Percentiles rank a stretch among this genome's conserved stretches.
Conservation (phyloP, 2,113 vertebrate species). For the Baryphthengus martii region DNA sequence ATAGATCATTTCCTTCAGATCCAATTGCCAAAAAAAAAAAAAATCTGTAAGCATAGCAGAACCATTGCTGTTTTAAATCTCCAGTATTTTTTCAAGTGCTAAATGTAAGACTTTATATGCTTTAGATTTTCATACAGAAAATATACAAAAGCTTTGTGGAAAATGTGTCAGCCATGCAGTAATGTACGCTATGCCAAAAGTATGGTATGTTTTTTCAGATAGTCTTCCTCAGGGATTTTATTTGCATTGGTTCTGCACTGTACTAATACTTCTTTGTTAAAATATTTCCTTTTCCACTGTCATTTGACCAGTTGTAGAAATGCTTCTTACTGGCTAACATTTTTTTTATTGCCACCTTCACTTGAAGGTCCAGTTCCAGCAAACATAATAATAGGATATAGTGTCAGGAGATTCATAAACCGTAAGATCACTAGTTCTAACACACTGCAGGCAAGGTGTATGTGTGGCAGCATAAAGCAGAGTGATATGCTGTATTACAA, state of each 20-base stretch:
- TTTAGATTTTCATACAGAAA: constrained; percentile 52
- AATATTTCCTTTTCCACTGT: constrained; percentile 45
- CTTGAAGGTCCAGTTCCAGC: constrained; percentile 23
- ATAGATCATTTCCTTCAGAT: constrained; percentile 27
- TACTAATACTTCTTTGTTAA: constrained; percentile 27
- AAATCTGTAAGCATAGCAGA: neutral
- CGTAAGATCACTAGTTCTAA: neutral
- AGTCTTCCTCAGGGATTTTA: constrained; percentile 26
- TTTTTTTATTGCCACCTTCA: constrained; percentile 23
- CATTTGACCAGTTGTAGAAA: constrained; percentile 35
- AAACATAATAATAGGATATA: constrained; percentile 1
- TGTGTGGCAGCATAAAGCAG: constrained; percentile 2
- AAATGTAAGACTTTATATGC: constrained; percentile 13
- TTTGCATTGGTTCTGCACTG: neutral
- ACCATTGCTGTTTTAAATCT: constrained; percentile 33
- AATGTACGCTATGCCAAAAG: neutral
- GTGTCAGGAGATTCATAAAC: constrained; percentile 56
- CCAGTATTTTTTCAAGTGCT: constrained; percentile 50
- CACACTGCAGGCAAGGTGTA: neutral
- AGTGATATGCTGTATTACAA: neutral
- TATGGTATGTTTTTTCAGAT: constrained; percentile 3
- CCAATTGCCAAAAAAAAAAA: constrained; percentile 41
- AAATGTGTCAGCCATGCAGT: neutral
- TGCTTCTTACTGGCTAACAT: neutral
- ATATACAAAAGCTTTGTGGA: constrained; percentile 54